These are phyloP conservation scores for Merluccius polli DNA, from an alignment of 2,797 vertebrate genomes.

Conservation along the genomic window DNA sequence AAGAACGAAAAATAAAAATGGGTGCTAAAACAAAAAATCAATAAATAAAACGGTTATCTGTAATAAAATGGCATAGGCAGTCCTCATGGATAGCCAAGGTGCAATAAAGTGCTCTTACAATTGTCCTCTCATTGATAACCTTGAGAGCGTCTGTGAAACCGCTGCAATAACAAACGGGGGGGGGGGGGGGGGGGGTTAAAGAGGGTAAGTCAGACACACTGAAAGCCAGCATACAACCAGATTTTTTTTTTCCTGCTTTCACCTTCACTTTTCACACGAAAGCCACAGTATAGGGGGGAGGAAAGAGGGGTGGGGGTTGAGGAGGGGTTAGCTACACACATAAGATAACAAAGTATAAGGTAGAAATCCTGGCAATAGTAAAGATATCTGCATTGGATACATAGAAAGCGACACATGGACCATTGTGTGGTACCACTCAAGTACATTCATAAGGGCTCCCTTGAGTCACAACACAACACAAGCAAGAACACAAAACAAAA, in stretches of 20 bases:
- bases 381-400: not conserved
- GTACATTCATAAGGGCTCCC: too few relatives aligned
- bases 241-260: not conserved
- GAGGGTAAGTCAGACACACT: conserved; percentile 59
- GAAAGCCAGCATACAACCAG: conserved; percentile 48
- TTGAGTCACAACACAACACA: not conserved
- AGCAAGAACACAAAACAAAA: not conserved
- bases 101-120: conserved; percentile 78
- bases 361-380: not conserved
- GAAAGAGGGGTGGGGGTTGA: not conserved
- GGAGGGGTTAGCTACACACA: not conserved
- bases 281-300: conserved; percentile 32
- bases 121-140: conserved; percentile 77
- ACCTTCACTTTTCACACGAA: conserved; percentile 21
- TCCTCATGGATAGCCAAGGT: conserved; percentile 72
- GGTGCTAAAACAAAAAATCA: conserved; percentile 56
- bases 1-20: conserved; percentile 57
- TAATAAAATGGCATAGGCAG: conserved; percentile 73
- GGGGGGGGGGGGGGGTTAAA: conserved; percentile 64
- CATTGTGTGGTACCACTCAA: not conserved
- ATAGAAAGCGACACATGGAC: not conserved
- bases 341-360: not conserved
- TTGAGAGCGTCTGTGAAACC: conserved; percentile 73
- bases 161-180: conserved; percentile 74
- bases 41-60: conserved; percentile 67